These are phyloP conservation scores for Eristalis intricaria DNA, from an alignment of 2,888 invertebrate genomes.

Conservation along the genomic window DNA sequence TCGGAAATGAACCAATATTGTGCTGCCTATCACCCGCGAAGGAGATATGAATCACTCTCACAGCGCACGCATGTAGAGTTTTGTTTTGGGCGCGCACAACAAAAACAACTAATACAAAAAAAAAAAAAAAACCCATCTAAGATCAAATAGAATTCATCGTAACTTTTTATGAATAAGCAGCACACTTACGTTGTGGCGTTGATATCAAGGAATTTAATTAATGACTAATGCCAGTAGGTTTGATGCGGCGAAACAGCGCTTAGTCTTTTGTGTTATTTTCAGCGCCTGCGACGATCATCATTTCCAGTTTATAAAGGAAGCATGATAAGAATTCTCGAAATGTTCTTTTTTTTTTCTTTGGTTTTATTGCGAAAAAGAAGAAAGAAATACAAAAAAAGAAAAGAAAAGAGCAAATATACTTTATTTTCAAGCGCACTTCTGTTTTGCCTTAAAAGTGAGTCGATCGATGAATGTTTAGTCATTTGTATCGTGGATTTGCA, in stretches of 20 bases:
- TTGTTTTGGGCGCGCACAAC: too few relatives aligned
- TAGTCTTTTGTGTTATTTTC: slow-evolving; percentile 62
- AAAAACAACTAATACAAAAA: slow-evolving; percentile 8
- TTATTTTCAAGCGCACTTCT: slow-evolving; percentile 11
- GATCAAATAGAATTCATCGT: slow-evolving; percentile 46
- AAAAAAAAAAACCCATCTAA: slow-evolving; percentile 3
- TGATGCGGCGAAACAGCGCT: slow-evolving; percentile 53
- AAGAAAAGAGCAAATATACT: slow-evolving; percentile 5
- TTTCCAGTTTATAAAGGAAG: slow-evolving; percentile 63
- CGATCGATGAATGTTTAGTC: slow-evolving; percentile 44
- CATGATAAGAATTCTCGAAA: slow-evolving; percentile 51
- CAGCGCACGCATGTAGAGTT: not conserved
- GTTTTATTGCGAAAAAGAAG: slow-evolving; percentile 3
- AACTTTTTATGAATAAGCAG: slow-evolving; percentile 59
- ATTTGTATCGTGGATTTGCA: slow-evolving; percentile 39
- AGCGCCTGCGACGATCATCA: slow-evolving; percentile 19
- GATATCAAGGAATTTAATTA: slow-evolving; percentile 37
- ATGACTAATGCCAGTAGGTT: slow-evolving; percentile 56
- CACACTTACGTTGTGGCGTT: slow-evolving; percentile 14
- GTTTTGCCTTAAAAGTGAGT: slow-evolving; percentile 59
- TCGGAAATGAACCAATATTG: not conserved
- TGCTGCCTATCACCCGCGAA: not conserved
- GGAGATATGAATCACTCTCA: not conserved
- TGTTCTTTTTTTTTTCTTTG: slow-evolving; percentile 11
- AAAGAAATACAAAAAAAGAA: too few relatives aligned